Evolutionary conservation across 2,888 invertebrate species (phyloP), one percentile per base, ranked within the genome.

Genomic region (Drosophila birchii): DNA sequence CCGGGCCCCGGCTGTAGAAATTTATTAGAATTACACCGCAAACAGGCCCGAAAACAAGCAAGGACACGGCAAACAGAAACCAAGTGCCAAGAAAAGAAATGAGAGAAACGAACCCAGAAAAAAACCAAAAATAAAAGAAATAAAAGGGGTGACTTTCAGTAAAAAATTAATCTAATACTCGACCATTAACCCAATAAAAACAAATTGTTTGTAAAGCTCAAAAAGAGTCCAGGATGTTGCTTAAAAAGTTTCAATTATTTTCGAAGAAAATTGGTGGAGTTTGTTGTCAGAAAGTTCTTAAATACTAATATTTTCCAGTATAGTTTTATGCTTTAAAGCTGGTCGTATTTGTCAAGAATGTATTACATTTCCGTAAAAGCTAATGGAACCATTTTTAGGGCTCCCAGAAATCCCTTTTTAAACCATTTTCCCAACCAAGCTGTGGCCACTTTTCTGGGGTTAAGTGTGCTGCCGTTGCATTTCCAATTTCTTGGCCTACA

Each of bases 11-110:
- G 69, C 85, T 57, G 66, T 77, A 74, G 61, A 87, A 87, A 87
- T 89, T 84, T 84, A 89, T 89, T 74, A 77, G 71, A 59, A 70
- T 75, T 72, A 68, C 78, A 60, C 58, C 59, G 75, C 81, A 71
- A 60, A 57, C 74, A 41, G 56, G 63, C 62, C 47, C 55, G 51
- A 70, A 66, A 60, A 56, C 71, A 59, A 68, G 81, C 79, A 86
- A 88, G 78, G 83, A 80, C 80, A 78, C 34, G 77, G 29, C 49
- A 43, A 36, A 49, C 49, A 56, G 56, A 43, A 67, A 49, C 34
- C 16, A 38, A 34, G 39, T 23, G 49, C 47, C 69, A 70, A 41
- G 20, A 38, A 47, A 41, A 39, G 36, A 74, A 44, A 23, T 34
- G 47, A 63, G 51, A 47, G 44, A 57, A 54, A n/a, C 29, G 49